phyloP scores from a whole-genome alignment of 2,888 invertebrate species.

The Charanyca ferruginea region DNA sequence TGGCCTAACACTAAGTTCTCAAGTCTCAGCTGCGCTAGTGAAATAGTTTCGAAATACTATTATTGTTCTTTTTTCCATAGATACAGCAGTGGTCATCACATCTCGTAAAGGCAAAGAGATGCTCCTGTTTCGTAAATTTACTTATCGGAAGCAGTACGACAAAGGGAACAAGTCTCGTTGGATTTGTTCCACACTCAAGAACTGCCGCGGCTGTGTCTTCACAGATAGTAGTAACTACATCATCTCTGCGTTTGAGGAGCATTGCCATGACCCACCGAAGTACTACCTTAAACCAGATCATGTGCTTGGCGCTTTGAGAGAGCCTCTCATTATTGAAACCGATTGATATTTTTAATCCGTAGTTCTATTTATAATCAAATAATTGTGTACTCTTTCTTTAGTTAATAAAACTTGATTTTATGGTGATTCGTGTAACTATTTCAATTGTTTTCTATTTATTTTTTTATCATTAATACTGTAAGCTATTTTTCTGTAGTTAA shows the following conservation, averaged over 20 bases:
- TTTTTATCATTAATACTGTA: neutral
- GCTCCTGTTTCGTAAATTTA: conserved; percentile 82
- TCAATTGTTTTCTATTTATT: conserved; percentile 12
- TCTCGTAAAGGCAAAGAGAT: conserved; percentile 87
- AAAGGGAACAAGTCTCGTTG: conserved; percentile 77
- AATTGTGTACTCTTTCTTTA: conserved; percentile 13
- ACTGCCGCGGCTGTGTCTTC: conserved; percentile 83
- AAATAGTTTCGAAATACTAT: neutral
- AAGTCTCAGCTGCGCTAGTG: neutral
- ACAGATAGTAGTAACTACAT: conserved; percentile 79
- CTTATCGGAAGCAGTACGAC: conserved; percentile 83
- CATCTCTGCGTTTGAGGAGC: conserved; percentile 78
- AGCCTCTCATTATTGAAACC: conserved; percentile 73
- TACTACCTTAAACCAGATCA: conserved; percentile 84
- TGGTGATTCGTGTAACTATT: conserved; percentile 10
- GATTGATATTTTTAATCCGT: conserved; percentile 56
- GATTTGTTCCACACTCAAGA: conserved; percentile 86
- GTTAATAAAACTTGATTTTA: conserved; percentile 24
- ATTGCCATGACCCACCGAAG: conserved; percentile 84
- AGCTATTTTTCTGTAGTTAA: neutral
- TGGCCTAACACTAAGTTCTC: neutral
- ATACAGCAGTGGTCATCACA: conserved; percentile 81
- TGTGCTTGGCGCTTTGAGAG: conserved; percentile 79
- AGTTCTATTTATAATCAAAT: conserved; percentile 10
- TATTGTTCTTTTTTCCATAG: conserved; percentile 66